These are phyloP conservation scores for Tinea trinotella DNA, from an alignment of 2,888 invertebrate genomes.

Conservation along the genomic window DNA sequence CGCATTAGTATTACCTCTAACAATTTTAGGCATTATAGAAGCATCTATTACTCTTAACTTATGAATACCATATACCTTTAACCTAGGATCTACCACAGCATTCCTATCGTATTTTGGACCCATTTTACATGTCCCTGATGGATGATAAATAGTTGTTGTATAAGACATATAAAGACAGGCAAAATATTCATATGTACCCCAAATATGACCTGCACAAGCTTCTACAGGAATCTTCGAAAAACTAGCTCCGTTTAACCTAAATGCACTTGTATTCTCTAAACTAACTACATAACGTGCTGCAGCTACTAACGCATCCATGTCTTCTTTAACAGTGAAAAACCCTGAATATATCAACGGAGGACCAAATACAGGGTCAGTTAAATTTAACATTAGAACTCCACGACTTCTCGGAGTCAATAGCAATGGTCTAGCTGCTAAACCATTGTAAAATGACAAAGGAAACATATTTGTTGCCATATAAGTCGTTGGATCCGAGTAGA, in stretches of 20 bases:
- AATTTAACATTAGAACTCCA: constrained; percentile 75
- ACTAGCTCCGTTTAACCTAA: constrained; percentile 68
- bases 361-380: constrained; percentile 79
- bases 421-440: constrained; percentile 74
- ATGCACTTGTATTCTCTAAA: constrained; percentile 73
- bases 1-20: constrained; percentile 85
- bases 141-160: constrained; percentile 80
- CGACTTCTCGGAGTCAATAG: constrained; percentile 75
- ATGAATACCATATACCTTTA: constrained; percentile 75
- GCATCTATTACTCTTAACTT: constrained; percentile 78
- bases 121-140: constrained; percentile 80
- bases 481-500: constrained; percentile 69
- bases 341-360: constrained; percentile 81
- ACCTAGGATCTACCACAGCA: constrained; percentile 77
- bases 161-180: constrained; percentile 75
- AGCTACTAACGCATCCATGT: constrained; percentile 73
- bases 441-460: constrained; percentile 76
- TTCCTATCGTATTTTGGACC: constrained; percentile 73
- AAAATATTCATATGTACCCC: constrained; percentile 78
- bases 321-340: constrained; percentile 75
- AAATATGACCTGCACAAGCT: constrained; percentile 67
- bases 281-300: constrained; percentile 73
- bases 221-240: constrained; percentile 72
- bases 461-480: constrained; percentile 56
- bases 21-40: constrained; percentile 76